Evolutionary conservation across 2,888 invertebrate genomes (phyloP), one percentile per base, ranked within the genome.

Genomic region (Xestia xanthographa): DNA sequence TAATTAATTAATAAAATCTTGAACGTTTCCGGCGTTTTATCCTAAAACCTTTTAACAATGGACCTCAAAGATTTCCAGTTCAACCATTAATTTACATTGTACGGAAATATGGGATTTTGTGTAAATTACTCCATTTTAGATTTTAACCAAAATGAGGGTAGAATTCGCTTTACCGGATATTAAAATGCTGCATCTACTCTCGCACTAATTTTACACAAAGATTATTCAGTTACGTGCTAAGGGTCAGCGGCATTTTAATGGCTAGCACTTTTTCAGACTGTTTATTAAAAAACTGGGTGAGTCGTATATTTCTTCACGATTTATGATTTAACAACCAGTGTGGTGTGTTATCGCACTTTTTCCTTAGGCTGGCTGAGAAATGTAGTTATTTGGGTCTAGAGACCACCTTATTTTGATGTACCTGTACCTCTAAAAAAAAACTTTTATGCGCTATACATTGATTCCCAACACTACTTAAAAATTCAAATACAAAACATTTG

Each of bases 191-290:
- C 86, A 88, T 89, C 88, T 86, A 75, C 83, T 72, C 84, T 60
- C 11, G 41, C 41, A 79, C 73, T 82, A 87, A 89, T 90, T 91
- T 88, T 85, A 86, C 80, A 86, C 84, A 87, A 89, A 89, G 53
- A 88, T 90, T 89, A 88, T 88, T 89, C 85, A 88, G 90, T 92
- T 87, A 88, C 86, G 83, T 89, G 86, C 83, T 78, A 77, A 66
- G 78, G 90, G 90, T 90, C 90, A 86, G 87, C 81, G 89, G 75
- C 86, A 89, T 89, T 87, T 87, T 90, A 91, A 91, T 84, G 86
- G 88, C 86, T 62, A 79, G 66, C 62, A 72, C 60, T 78, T 83
- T 81, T 80, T 77, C 53, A 70, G 50, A 0, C 11, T 43, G 20
- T 72, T 77, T 72, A 78, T 80, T 79, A 76, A 80, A 74, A 80